Base-by-base conservation (phyloP, 2,797 vertebrate genomes). In the Sternarchorhynchus goeldii region DNA sequence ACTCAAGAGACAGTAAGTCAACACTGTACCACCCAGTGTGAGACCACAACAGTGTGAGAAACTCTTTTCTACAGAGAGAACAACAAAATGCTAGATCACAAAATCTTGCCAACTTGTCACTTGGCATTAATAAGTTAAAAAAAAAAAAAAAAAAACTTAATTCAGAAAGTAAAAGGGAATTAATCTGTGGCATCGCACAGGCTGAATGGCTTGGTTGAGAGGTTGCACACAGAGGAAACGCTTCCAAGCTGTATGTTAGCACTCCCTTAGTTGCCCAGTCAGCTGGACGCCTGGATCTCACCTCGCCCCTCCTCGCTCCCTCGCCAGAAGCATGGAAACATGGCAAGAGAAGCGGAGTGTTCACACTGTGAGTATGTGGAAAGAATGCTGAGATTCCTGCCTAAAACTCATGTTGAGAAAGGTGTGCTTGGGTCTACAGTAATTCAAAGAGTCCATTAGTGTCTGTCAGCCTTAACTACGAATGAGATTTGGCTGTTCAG, bases 271-370 rank as follows among this genome's bases (percentile, higher is more conserved):
- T 59, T n/a, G 71, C 50, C 67, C 50, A 41, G 39, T 41, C 39
- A 41, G 6, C 57, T 34, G 34, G 64, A 36, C 39, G 29, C 14
- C 58, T 90, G 88, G 88, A 88, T 55, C 41, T 36, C 59, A 82
- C 86, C 83, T 36, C 34, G 34, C 34, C 85, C 87, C 67, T 90
- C 88, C 53, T 70, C 83, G 84, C 88, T 80, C 83, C 84, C 88
- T 79, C 84, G 82, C 83, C 55, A 85, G 85, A 90, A 92, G 88
- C 84, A 94, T 94, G 93, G 93, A 94, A 78, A 90, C 88, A 56
- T 94, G 93, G 93, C 83, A 91, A 70, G 92, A 94, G 66, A 91
- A 92, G 57, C 90, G 91, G 74, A 90, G 91, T 82, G 86, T 93
- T 83, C 93, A 94, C 87, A 91, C 90, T 79, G 93, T 94, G 83